Conservation (phyloP, 2,797 vertebrate genomes). For the Mormyrops attenuatus region DNA sequence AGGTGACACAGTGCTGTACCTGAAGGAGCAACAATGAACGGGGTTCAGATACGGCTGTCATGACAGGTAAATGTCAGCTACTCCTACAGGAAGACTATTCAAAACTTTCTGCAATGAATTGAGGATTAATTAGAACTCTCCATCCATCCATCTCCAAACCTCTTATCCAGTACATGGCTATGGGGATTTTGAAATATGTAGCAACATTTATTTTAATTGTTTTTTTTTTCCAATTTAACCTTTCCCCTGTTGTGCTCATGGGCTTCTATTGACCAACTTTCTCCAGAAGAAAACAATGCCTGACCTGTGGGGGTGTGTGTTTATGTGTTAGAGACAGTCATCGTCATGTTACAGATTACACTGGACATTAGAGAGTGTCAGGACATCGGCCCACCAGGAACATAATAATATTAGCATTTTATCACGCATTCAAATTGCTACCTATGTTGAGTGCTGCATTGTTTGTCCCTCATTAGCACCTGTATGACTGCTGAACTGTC, state of each 20-base stretch:
- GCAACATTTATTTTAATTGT: neutral
- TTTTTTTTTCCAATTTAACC: neutral
- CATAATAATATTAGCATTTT: neutral
- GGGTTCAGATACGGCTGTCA: neutral
- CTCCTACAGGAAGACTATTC: neutral
- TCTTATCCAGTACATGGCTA: neutral
- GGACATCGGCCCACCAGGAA: neutral
- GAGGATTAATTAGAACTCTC: neutral
- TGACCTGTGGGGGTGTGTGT: neutral
- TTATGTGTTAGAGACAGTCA: neutral
- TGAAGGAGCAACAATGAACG: slow-evolving; percentile 38
- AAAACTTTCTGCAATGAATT: neutral
- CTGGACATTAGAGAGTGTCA: neutral
- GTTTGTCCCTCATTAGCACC: neutral
- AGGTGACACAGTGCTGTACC: slow-evolving; percentile 80
- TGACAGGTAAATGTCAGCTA: neutral
- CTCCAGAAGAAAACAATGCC: neutral
- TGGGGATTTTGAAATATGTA: neutral
- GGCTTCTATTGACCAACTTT: neutral
- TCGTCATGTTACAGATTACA: neutral
- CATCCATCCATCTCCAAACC: neutral
- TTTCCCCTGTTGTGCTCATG: neutral
- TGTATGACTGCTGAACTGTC: neutral
- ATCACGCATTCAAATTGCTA: neutral
- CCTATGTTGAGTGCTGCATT: neutral